Percentiles rank a stretch among this genome's conserved stretches.
Evolutionary conservation across 2,888 invertebrate species (phyloP).

Genomic region (Pristionchus japonicus): DNA sequence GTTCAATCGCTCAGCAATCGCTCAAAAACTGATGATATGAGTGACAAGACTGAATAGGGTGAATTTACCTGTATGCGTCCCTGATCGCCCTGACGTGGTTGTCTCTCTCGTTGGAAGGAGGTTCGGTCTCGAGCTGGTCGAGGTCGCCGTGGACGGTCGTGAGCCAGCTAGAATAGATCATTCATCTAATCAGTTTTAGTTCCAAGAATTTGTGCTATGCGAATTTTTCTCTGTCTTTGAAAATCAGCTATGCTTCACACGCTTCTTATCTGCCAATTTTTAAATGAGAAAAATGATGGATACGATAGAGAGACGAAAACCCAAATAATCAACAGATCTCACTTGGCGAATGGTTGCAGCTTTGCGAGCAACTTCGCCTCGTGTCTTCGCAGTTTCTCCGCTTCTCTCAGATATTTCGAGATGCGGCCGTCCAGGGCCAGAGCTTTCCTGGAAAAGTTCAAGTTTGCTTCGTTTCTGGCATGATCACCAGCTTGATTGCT

Average conservation of each 20-base stretch:
- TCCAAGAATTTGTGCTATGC: neutral
- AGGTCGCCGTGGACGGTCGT: conserved; percentile 28
- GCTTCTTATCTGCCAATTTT: neutral
- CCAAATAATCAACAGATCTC: conserved; percentile 14
- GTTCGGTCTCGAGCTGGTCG: conserved; percentile 34
- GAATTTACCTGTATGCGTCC: neutral
- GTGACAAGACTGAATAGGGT: too few species aligned
- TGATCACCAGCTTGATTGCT: neutral
- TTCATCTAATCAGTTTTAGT: neutral
- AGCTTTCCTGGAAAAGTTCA: conserved; percentile 34
- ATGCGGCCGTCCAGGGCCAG: conserved; percentile 61
- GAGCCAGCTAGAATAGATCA: conserved; percentile 20
- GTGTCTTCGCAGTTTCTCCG: conserved; percentile 55
- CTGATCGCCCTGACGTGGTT: conserved; percentile 3
- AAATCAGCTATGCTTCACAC: neutral
- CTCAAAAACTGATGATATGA: too few species aligned
- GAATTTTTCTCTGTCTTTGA: neutral
- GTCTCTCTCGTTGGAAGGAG: conserved; percentile 25
- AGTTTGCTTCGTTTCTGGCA: too few species aligned
- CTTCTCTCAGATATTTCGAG: conserved; percentile 57
- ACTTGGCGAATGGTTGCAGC: conserved; percentile 66
- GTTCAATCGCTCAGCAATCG: neutral
- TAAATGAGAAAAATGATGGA: neutral
- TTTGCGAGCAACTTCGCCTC: conserved; percentile 61
- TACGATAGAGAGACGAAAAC: neutral